Conservation (phyloP, 2,113 vertebrate species). For the Grus americana region DNA sequence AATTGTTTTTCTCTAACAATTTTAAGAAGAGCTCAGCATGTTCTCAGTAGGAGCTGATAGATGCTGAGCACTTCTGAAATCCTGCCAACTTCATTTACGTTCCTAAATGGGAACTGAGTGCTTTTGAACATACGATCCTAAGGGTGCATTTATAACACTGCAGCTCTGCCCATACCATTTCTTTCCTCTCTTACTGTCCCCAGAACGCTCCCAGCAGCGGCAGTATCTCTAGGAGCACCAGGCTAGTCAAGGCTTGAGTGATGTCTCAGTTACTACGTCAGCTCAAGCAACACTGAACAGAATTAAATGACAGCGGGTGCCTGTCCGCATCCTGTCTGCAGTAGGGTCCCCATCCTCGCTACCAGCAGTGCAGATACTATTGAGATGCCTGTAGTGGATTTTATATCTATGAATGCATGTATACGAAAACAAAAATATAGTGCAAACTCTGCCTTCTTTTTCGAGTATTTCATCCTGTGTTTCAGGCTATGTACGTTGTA, state of each 20-base stretch:
- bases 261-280: neutral
- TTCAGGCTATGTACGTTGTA: neutral
- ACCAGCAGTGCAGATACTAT: neutral
- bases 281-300: neutral
- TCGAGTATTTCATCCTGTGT: neutral
- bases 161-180: neutral
- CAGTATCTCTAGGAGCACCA: neutral
- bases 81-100: slow-evolving; percentile 48
- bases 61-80: slow-evolving; percentile 62
- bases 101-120: slow-evolving; percentile 22
- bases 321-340: neutral
- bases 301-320: neutral
- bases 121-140: slow-evolving; percentile 32
- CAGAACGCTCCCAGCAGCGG: neutral
- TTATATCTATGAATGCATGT: neutral
- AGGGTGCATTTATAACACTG: slow-evolving; percentile 13
- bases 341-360: neutral
- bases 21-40: slow-evolving; percentile 61
- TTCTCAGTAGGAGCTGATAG: slow-evolving; percentile 61
- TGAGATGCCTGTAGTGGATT: neutral
- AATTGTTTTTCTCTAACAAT: slow-evolving; percentile 53
- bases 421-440: neutral
- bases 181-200: neutral
- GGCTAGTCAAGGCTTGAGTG: neutral
- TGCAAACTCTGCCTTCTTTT: neutral